phyloP scores from a whole-genome alignment of 2,888 invertebrate genomes.

The Anticlea derivata region DNA sequence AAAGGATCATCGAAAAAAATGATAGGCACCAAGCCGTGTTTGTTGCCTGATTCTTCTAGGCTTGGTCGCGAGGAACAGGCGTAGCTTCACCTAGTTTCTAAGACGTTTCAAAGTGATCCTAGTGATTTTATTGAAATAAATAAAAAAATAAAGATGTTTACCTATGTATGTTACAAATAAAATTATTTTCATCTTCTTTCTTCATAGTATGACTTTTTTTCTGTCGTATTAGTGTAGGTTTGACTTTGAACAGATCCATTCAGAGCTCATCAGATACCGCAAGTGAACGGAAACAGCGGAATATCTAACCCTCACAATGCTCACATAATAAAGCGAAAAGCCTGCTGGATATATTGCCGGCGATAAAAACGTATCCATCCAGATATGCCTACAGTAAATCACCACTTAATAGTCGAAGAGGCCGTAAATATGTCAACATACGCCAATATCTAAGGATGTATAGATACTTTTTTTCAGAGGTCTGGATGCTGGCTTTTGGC shows the following conservation, averaged over 20 bases:
- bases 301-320: constrained; percentile 52
- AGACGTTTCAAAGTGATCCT: no score
- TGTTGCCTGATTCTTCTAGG: no score
- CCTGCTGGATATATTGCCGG: constrained; percentile 73
- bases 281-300: constrained; percentile 27
- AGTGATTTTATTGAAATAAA: no score
- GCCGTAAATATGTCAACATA: constrained; percentile 82
- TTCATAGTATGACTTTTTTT: no score
- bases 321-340: constrained; percentile 71
- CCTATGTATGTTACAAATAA: no score
- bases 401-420: constrained; percentile 80
- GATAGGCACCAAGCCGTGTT: no score
- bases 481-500: constrained; percentile 23
- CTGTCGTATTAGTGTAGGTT: no score
- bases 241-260: not conserved
- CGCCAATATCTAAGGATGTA: constrained; percentile 80
- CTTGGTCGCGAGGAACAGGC: no score
- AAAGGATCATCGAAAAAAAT: no score
- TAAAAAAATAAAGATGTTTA: no score
- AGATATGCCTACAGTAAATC: constrained; percentile 80
- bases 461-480: constrained; percentile 59
- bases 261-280: constrained; percentile 34
- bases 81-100: no score
- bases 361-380: constrained; percentile 84
- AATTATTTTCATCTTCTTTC: no score